phyloP scores from a whole-genome alignment of 53 echinoderm and acorn worm genomes.

The Arbacia lixula region DNA sequence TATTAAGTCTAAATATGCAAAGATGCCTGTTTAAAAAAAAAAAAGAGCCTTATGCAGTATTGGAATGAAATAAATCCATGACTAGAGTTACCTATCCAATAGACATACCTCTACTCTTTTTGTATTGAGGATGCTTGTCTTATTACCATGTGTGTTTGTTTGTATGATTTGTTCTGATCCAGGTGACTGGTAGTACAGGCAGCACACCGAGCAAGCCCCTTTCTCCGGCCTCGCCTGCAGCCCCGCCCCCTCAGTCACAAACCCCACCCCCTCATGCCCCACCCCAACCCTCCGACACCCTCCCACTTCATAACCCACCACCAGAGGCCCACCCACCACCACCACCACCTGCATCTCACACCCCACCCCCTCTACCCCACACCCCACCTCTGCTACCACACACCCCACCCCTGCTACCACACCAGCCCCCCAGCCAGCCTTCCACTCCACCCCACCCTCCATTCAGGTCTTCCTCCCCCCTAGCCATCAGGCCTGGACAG shows the following conservation, averaged over 20 bases:
- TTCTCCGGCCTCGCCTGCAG: slow-evolving; percentile 17
- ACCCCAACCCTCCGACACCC: background rate
- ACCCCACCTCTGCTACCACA: background rate
- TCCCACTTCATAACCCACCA: background rate
- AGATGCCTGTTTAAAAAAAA: too few species aligned
- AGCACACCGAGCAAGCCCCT: slow-evolving; percentile 33
- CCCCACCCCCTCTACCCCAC: background rate
- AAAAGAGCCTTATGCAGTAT: too few species aligned
- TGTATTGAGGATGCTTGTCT: too few species aligned
- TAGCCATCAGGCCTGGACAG: slow-evolving; percentile 8
- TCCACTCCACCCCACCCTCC: slow-evolving; percentile 31
- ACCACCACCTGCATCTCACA: slow-evolving; percentile 4
- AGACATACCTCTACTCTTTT: too few species aligned
- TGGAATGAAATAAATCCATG: too few species aligned
- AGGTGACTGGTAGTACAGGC: slow-evolving; percentile 11
- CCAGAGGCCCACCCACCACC: background rate
- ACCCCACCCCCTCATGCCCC: background rate
- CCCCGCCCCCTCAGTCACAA: background rate
- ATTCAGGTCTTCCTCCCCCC: slow-evolving; percentile 41
- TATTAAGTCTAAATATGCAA: too few species aligned
- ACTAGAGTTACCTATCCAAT: too few species aligned
- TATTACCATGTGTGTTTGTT: too few species aligned
- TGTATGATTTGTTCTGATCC: background rate
- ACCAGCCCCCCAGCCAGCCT: background rate
- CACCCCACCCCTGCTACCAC: background rate